These are phyloP conservation scores for Rosalia funebris DNA, from an alignment of 2,888 invertebrate species.

Conservation along the genomic window DNA sequence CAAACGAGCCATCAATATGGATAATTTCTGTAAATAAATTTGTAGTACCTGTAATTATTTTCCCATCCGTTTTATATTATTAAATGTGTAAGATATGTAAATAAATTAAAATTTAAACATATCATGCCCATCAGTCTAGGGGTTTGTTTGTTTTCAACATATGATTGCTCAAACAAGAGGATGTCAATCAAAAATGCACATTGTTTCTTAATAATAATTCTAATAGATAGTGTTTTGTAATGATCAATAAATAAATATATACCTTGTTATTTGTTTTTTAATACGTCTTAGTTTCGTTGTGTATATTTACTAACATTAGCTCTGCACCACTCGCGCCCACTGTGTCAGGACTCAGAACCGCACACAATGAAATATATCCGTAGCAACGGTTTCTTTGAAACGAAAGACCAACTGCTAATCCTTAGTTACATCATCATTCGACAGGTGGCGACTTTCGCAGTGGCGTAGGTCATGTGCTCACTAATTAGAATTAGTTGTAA, in stretches of 20 bases:
- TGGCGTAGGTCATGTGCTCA: neutral
- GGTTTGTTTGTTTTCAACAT: conserved; percentile 30
- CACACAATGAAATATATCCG: neutral
- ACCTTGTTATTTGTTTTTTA: conserved; percentile 22
- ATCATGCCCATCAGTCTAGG: conserved; percentile 41
- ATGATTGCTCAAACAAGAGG: conserved; percentile 44
- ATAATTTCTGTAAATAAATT: conserved; percentile 21
- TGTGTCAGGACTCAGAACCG: neutral
- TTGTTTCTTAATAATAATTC: conserved; percentile 32
- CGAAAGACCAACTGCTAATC: too few relatives aligned
- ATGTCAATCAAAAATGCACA: conserved; percentile 46
- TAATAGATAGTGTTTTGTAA: conserved; percentile 44
- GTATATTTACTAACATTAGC: neutral
- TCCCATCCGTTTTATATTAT: neutral
- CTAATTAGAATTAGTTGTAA: neutral
- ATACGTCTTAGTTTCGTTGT: neutral
- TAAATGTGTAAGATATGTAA: conserved; percentile 40
- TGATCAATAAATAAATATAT: conserved; percentile 41
- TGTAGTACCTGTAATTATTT: neutral
- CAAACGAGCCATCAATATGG: neutral
- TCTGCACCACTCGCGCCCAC: neutral
- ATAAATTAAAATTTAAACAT: conserved; percentile 45
- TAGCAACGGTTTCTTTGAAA: neutral
- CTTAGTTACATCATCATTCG: too few relatives aligned
- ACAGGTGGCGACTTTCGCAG: too few relatives aligned